These are phyloP conservation scores for Ophioninae sp. DNA, from an alignment of 2,888 invertebrate genomes.

Conservation along the genomic window DNA sequence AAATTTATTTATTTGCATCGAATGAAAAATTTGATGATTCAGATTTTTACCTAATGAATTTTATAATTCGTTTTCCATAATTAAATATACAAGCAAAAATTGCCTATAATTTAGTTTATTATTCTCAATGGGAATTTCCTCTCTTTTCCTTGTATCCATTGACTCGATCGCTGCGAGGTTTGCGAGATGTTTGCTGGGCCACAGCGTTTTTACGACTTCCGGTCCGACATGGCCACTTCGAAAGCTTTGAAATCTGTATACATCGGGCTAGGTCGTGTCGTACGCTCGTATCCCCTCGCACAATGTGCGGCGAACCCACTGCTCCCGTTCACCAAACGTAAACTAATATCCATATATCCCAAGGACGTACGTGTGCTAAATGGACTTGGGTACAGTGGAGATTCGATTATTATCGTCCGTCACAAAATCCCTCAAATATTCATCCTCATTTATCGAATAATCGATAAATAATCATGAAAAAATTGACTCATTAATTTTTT, in stretches of 20 bases:
- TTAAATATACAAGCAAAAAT: not conserved
- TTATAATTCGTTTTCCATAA: no score
- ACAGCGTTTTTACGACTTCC: slow-evolving; percentile 41
- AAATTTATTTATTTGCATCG: no score
- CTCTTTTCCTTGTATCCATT: not conserved
- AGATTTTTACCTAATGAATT: no score
- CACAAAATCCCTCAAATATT: no score
- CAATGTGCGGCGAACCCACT: slow-evolving; percentile 15
- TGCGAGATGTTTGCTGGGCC: not conserved
- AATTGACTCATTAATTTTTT: not conserved
- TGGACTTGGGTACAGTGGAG: slow-evolving; percentile 4
- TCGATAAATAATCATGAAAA: not conserved
- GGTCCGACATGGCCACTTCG: slow-evolving; percentile 27
- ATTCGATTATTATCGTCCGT: not conserved
- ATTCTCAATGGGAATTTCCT: no score
- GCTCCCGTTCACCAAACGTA: slow-evolving; percentile 8
- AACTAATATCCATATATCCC: slow-evolving; percentile 19
- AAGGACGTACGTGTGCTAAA: not conserved
- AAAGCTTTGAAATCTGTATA: slow-evolving; percentile 28
- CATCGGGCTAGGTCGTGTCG: slow-evolving; percentile 6
- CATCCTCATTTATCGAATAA: not conserved
- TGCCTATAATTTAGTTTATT: not conserved
- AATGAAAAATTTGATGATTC: no score
- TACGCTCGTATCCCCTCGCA: slow-evolving; percentile 8
- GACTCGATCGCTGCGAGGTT: not conserved